A percentile compares a stretch with the other conserved stretches of the same genome.
Conservation (phyloP, 2,888 invertebrate species). For the Sialis lutaria region DNA sequence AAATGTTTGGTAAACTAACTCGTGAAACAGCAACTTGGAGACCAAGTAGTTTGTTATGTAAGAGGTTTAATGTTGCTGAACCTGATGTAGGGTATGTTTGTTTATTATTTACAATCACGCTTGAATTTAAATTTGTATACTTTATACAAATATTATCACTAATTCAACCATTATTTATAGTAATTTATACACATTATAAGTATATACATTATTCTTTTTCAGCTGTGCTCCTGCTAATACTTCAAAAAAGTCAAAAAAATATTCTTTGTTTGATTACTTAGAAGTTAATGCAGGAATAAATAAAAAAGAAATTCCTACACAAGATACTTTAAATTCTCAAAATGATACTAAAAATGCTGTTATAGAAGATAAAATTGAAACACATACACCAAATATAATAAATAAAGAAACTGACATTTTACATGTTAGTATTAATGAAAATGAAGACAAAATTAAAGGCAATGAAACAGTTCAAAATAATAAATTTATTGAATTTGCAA, state of each 20-base stretch:
- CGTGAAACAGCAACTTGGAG: conserved; percentile 56
- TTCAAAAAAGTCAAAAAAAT: conserved; percentile 41
- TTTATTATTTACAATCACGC: background rate
- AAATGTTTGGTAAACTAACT: conserved; percentile 63
- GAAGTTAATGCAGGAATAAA: conserved; percentile 23
- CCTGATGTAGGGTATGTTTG: conserved; percentile 44
- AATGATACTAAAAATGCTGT: conserved; percentile 11
- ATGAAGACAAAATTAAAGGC: too few relatives aligned
- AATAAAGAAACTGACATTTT: too few relatives aligned
- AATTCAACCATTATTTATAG: background rate
- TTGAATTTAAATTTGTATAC: conserved; percentile 4
- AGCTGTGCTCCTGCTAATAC: conserved; percentile 23
- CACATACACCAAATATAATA: background rate
- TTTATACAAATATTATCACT: background rate
- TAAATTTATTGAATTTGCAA: too few relatives aligned
- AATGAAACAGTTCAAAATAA: background rate
- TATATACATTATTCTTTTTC: conserved; percentile 10
- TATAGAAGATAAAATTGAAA: background rate
- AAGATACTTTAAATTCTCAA: conserved; percentile 16
- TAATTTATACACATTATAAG: conserved; percentile 5
- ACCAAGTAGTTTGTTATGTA: conserved; percentile 69
- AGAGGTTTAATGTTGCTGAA: conserved; percentile 85
- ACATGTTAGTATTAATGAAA: too few relatives aligned
- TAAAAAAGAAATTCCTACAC: conserved; percentile 25
- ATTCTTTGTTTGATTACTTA: conserved; percentile 63